Percentiles rank a stretch among this genome's conserved stretches.
These are phyloP conservation scores for Hoplodrina ambigua DNA, from an alignment of 2,888 invertebrate species.

Conservation along the genomic window DNA sequence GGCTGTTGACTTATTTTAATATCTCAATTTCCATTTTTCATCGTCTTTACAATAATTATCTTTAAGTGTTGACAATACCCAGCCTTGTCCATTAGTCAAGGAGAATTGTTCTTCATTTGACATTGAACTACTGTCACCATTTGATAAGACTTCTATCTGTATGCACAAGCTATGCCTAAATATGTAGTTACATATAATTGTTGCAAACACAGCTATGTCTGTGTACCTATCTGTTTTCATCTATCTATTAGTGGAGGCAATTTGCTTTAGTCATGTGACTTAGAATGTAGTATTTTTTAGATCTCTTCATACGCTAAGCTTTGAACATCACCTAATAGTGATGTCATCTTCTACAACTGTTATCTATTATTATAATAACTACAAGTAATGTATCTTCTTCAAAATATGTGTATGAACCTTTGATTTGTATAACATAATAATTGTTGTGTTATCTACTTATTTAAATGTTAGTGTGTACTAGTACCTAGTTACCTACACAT, in stretches of 20 bases:
- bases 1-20: constrained; percentile 31
- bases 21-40: constrained; percentile 44
- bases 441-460: background rate
- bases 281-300: constrained; percentile 37
- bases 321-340: constrained; percentile 20
- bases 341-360: constrained; percentile 26
- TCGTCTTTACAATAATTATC: constrained; percentile 46
- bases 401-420: constrained; percentile 7
- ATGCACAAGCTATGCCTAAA: constrained; percentile 31
- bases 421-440: constrained; percentile 4
- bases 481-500: background rate
- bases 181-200: constrained; percentile 20
- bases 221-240: constrained; percentile 33
- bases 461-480: constrained; percentile 1
- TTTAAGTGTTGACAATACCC: constrained; percentile 49
- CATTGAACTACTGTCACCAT: constrained; percentile 70
- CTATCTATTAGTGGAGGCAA: constrained; percentile 41
- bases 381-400: constrained; percentile 12
- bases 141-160: constrained; percentile 54
- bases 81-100: constrained; percentile 70
- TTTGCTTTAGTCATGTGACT: constrained; percentile 46
- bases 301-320: constrained; percentile 36
- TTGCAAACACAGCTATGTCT: constrained; percentile 20
- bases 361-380: constrained; percentile 28
- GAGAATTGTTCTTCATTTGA: constrained; percentile 64